These are phyloP conservation scores for Calephelis perditalis DNA, from an alignment of 2,888 invertebrate genomes.

Conservation along the genomic window DNA sequence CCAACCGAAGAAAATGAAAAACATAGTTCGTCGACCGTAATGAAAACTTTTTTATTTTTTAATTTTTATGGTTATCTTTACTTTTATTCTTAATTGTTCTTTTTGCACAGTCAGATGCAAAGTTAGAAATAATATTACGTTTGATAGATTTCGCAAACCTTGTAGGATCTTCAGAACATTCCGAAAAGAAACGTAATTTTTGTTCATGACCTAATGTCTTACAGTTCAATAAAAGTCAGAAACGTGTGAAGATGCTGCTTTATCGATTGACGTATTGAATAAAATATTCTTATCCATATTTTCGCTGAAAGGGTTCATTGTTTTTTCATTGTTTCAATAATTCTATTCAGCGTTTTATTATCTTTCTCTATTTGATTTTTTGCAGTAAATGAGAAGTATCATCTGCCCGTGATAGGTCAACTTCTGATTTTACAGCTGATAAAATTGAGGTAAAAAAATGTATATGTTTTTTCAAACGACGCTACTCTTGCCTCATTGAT, in stretches of 20 bases:
- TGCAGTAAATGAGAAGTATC: conserved; percentile 31
- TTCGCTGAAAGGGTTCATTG: conserved; percentile 27
- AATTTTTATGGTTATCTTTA: conserved; percentile 23
- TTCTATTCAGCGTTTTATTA: conserved; percentile 4
- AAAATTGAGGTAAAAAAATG: neutral
- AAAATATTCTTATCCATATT: too few relatives aligned
- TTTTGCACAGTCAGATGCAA: conserved; percentile 31
- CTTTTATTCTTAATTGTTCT: conserved; percentile 30
- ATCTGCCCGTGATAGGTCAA: conserved; percentile 31
- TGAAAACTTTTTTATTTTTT: too few relatives aligned
- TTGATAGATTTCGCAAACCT: conserved; percentile 36
- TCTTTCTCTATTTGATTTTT: conserved; percentile 28
- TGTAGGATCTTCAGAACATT: conserved; percentile 29
- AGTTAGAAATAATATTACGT: conserved; percentile 36
- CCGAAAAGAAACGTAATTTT: conserved; percentile 33
- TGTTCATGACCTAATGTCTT: conserved; percentile 13
- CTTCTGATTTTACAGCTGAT: conserved; percentile 21
- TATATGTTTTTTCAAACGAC: conserved; percentile 12
- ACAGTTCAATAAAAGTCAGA: too few relatives aligned
- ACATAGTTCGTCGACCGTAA: too few relatives aligned
- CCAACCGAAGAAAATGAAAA: too few relatives aligned
- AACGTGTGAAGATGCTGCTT: too few relatives aligned
- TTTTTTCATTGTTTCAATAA: conserved; percentile 26
- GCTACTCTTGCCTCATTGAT: conserved; percentile 7
- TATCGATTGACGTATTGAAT: too few relatives aligned